Conservation (phyloP, 2,797 vertebrate genomes). For the Anniella stebbinsi region DNA sequence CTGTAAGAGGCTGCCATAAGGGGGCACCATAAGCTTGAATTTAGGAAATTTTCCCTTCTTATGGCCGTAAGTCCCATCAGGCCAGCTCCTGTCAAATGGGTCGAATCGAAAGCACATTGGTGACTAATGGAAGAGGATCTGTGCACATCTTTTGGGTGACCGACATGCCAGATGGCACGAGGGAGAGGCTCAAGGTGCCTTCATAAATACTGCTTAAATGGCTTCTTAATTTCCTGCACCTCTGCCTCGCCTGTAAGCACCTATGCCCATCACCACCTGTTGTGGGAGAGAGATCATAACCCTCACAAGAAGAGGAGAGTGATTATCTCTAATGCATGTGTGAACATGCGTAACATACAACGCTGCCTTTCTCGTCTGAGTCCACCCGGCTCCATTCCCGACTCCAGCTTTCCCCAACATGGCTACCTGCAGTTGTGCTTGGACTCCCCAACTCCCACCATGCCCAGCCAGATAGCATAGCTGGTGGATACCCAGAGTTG, state of each 20-base stretch:
- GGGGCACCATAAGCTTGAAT: not conserved
- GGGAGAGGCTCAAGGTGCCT: conserved; percentile 57
- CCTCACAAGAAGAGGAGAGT: too few relatives aligned
- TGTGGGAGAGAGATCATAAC: too few relatives aligned
- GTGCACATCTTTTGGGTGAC: not conserved
- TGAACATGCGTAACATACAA: not conserved
- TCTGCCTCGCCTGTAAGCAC: not conserved
- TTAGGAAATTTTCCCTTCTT: not conserved
- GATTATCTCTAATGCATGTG: not conserved
- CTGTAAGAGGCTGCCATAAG: conserved; percentile 51
- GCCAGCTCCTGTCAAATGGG: not conserved
- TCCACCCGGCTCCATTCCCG: too few relatives aligned
- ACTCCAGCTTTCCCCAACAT: too few relatives aligned
- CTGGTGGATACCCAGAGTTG: too few relatives aligned
- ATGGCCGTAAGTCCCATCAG: too few relatives aligned
- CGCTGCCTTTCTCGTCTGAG: not conserved
- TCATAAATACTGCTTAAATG: not conserved
- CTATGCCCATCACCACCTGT: not conserved
- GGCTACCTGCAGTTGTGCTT: not conserved
- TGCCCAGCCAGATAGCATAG: not conserved
- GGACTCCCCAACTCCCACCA: not conserved
- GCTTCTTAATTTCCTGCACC: not conserved
- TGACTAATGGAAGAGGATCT: too few relatives aligned
- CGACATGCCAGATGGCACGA: conserved; percentile 54
- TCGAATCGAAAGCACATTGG: not conserved